These are phyloP conservation scores for Semotilus atromaculatus DNA, from an alignment of 2,797 vertebrate species.

Conservation along the genomic window DNA sequence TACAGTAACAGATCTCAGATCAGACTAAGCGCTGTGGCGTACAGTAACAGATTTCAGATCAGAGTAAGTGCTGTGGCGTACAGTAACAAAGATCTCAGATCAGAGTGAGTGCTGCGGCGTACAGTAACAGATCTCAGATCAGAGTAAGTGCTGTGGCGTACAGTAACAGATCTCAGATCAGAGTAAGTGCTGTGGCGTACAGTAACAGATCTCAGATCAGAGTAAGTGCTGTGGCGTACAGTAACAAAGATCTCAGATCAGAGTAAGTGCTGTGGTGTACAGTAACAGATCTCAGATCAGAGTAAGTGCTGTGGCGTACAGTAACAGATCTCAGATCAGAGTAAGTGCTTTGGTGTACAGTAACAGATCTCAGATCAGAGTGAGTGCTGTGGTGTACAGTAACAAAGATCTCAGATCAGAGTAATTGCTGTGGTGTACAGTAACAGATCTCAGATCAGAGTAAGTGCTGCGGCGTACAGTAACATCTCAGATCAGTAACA, in stretches of 20 bases:
- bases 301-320: conserved; percentile 75
- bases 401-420: conserved; percentile 85
- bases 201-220: conserved; percentile 84
- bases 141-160: conserved; percentile 79
- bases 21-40: conserved; percentile 79
- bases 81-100: conserved; percentile 81
- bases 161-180: conserved; percentile 83
- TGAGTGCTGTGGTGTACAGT: conserved; percentile 69
- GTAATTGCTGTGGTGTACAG: conserved; percentile 73
- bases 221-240: conserved; percentile 75
- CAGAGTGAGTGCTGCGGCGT: conserved; percentile 79
- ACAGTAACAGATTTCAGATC: conserved; percentile 75
- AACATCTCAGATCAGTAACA: too few species aligned
- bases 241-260: conserved; percentile 83
- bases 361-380: conserved; percentile 87
- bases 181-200: conserved; percentile 77
- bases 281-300: conserved; percentile 84
- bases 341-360: conserved; percentile 73
- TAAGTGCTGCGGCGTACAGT: conserved; percentile 69
- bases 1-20: conserved; percentile 81
- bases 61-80: conserved; percentile 79
- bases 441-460: conserved; percentile 87
- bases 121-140: conserved; percentile 81
- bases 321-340: conserved; percentile 85
- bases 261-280: conserved; percentile 77